Conservation (phyloP, 53 echinoderm and acorn worm genomes). For the Actinopyga echinites region DNA sequence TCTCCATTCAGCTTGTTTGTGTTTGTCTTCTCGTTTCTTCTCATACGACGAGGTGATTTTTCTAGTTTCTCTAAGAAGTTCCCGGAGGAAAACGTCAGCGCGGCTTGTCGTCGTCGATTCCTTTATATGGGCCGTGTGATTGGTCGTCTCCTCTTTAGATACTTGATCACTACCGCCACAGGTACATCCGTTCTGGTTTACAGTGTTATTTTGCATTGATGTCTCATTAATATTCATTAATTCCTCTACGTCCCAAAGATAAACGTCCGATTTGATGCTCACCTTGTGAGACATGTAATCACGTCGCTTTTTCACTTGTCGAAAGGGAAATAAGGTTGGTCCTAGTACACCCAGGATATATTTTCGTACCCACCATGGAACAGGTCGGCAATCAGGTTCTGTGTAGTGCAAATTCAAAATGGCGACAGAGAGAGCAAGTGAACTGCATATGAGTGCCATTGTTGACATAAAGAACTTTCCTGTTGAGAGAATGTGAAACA, state of each 20-base stretch:
- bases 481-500: slow-evolving; percentile 7
- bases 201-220: slow-evolving; percentile 13
- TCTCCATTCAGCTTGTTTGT: slow-evolving; percentile 86
- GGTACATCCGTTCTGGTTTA: slow-evolving; percentile 49
- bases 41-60: slow-evolving; percentile 77
- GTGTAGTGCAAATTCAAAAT: slow-evolving; percentile 91
- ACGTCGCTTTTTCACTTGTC: slow-evolving; percentile 52
- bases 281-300: slow-evolving; percentile 44
- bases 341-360: slow-evolving; percentile 70
- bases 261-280: slow-evolving; percentile 73
- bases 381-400: slow-evolving; percentile 81
- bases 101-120: not conserved
- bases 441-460: slow-evolving; percentile 90
- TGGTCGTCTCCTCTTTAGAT: slow-evolving; percentile 18
- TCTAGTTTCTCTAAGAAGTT: slow-evolving; percentile 75
- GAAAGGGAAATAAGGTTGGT: slow-evolving; percentile 60
- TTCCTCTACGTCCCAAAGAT: slow-evolving; percentile 86
- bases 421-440: slow-evolving; percentile 88
- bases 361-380: slow-evolving; percentile 87
- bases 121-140: slow-evolving; percentile 29
- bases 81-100: slow-evolving; percentile 40
- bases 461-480: slow-evolving; percentile 96
- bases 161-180: slow-evolving; percentile 35
- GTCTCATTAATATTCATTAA: slow-evolving; percentile 51
- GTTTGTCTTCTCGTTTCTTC: slow-evolving; percentile 64